phyloP scores from a whole-genome alignment of 2,797 vertebrate species.

The Hippoglossus hippoglossus region DNA sequence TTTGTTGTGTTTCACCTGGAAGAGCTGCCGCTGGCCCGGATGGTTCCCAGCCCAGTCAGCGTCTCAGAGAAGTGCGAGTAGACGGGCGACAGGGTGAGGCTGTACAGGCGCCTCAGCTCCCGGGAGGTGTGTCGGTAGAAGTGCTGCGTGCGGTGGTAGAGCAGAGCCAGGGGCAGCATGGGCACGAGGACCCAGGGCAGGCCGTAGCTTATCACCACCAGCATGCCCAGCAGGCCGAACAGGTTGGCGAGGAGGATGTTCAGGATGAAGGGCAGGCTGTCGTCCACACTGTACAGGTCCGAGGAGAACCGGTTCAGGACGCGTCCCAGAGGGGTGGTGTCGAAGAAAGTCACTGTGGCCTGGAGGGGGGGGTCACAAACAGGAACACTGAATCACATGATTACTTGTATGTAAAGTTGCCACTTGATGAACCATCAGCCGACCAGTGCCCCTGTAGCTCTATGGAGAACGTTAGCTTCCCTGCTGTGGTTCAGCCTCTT shows the following conservation, averaged over 20 bases:
- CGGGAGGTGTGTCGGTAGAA: constrained; percentile 92
- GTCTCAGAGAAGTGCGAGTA: constrained; percentile 98
- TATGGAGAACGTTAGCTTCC: too few species aligned
- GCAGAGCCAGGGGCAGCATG: constrained; percentile 84
- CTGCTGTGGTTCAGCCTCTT: too few species aligned
- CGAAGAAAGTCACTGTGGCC: constrained; percentile 93
- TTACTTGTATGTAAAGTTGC: too few species aligned
- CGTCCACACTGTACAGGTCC: constrained; percentile 91
- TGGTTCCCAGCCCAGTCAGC: constrained; percentile 88
- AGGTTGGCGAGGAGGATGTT: constrained; percentile 93
- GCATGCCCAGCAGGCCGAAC: constrained; percentile 87
- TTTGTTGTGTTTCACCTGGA: constrained; percentile 80
- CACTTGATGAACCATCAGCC: too few species aligned
- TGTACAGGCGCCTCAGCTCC: constrained; percentile 94
- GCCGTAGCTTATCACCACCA: constrained; percentile 90
- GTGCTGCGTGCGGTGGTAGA: constrained; percentile 89
- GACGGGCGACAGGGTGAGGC: constrained; percentile 93
- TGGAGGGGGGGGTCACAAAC: constrained; percentile 49
- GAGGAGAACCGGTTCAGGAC: constrained; percentile 97
- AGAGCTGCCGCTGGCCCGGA: constrained; percentile 87
- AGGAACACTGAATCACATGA: too few species aligned
- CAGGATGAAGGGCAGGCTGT: constrained; percentile 92
- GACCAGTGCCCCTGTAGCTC: too few species aligned
- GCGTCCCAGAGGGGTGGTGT: constrained; percentile 90
- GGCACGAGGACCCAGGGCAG: constrained; percentile 91